A percentile compares a stretch with the other conserved stretches of the same genome.
Conservation (phyloP, 2,113 vertebrate species). For the Oncorhynchus masou region DNA sequence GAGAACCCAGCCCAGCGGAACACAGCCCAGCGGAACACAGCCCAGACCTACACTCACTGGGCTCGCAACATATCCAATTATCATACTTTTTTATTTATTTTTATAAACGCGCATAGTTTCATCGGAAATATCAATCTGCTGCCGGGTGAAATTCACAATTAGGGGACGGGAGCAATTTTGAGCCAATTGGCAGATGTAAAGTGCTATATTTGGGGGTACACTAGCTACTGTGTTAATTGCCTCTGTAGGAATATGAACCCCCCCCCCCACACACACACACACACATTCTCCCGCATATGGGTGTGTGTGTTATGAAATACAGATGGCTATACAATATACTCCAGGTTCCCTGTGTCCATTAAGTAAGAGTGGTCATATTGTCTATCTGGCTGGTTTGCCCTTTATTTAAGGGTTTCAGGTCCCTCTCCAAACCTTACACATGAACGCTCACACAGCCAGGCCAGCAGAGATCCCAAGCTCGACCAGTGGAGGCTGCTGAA, state of each 20-base stretch:
- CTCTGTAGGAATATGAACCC: too few relatives aligned
- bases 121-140: conserved; percentile 50
- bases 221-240: too few relatives aligned
- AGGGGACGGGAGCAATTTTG: too few relatives aligned
- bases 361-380: too few relatives aligned
- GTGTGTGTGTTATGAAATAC: too few relatives aligned
- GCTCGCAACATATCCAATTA: conserved; percentile 17
- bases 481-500: too few relatives aligned
- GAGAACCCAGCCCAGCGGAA: background rate
- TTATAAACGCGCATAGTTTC: conserved; percentile 25
- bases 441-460: background rate
- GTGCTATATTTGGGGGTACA: too few relatives aligned
- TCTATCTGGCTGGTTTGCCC: too few relatives aligned
- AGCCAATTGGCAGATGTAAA: too few relatives aligned
- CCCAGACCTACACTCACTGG: background rate
- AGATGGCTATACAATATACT: background rate
- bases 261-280: too few relatives aligned
- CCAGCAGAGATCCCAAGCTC: background rate
- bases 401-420: background rate
- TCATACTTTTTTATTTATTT: conserved; percentile 10
- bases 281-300: too few relatives aligned
- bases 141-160: conserved; percentile 19
- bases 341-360: too few relatives aligned
- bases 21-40: background rate
- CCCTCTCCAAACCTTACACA: background rate